phyloP scores from a whole-genome alignment of 2,888 invertebrate species.

The Ennomos quercinarius region DNA sequence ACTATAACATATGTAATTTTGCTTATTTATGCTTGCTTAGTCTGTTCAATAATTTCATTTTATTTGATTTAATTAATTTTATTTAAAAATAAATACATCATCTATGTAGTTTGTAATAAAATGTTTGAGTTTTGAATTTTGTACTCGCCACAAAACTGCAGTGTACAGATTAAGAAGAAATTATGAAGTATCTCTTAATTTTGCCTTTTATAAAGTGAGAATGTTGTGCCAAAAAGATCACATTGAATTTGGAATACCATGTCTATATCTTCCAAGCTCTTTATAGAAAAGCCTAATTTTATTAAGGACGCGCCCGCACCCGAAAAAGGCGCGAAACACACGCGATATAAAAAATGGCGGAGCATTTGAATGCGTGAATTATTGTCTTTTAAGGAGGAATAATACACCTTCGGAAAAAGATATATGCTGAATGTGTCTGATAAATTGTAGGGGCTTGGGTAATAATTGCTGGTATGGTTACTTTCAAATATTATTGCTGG shows the following conservation, averaged over 20 bases:
- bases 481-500: conserved; percentile 24
- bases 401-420: conserved; percentile 77
- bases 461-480: conserved; percentile 36
- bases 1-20: too few species aligned
- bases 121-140: too few species aligned
- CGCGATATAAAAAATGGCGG: conserved; percentile 85
- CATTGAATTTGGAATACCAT: conserved; percentile 1
- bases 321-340: conserved; percentile 85
- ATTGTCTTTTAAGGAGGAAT: conserved; percentile 82
- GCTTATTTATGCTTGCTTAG: too few species aligned
- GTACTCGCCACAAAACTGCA: too few species aligned
- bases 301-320: conserved; percentile 83
- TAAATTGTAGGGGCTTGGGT: conserved; percentile 50
- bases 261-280: conserved; percentile 62
- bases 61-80: too few species aligned
- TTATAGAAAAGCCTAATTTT: conserved; percentile 78
- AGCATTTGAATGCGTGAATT: conserved; percentile 84
- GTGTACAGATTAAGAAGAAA: too few species aligned
- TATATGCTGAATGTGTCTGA: conserved; percentile 63
- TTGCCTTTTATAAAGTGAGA: too few species aligned
- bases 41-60: too few species aligned
- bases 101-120: too few species aligned
- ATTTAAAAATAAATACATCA: too few species aligned
- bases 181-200: too few species aligned
- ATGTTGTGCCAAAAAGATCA: too few species aligned